A percentile compares a stretch with the other conserved stretches of the same genome.
These are phyloP conservation scores for Agelastica alni DNA, from an alignment of 2,888 invertebrate genomes.

Conservation along the genomic window DNA sequence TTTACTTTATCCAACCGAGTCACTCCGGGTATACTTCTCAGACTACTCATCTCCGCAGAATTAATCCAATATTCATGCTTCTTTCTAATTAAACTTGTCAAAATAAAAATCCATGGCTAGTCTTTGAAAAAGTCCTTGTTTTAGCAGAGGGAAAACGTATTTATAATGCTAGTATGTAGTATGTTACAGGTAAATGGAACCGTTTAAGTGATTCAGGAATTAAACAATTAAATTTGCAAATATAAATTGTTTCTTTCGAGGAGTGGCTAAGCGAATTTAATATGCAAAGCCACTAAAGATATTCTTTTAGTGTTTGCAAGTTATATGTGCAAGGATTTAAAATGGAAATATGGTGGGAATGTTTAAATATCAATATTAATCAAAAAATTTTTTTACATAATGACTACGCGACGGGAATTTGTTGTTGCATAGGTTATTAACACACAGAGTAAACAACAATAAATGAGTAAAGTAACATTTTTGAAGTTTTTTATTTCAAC, in stretches of 20 bases:
- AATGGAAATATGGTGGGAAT: slow-evolving; percentile 20
- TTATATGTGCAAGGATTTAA: slow-evolving; percentile 22
- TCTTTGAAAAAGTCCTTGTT: no score
- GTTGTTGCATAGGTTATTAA: background rate
- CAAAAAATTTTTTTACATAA: slow-evolving; percentile 18
- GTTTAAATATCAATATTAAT: slow-evolving; percentile 18
- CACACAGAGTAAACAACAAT: background rate
- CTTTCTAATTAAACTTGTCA: no score
- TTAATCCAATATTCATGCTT: no score
- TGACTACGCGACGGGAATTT: slow-evolving; percentile 5
- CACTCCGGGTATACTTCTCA: no score
- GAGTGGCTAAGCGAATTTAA: slow-evolving; percentile 17
- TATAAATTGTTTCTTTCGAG: slow-evolving; percentile 23
- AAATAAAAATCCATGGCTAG: no score
- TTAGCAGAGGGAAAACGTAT: no score
- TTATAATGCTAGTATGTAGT: no score
- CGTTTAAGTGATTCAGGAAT: slow-evolving; percentile 23
- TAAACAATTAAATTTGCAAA: slow-evolving; percentile 30
- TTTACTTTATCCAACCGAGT: no score
- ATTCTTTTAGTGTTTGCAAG: slow-evolving; percentile 20
- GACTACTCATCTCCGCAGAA: no score
- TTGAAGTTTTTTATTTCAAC: no score
- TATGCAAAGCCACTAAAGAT: slow-evolving; percentile 26
- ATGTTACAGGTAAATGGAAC: no score
- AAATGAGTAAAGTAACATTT: no score